Conservation (phyloP, 2,797 vertebrate genomes). For the Argentina silus region DNA sequence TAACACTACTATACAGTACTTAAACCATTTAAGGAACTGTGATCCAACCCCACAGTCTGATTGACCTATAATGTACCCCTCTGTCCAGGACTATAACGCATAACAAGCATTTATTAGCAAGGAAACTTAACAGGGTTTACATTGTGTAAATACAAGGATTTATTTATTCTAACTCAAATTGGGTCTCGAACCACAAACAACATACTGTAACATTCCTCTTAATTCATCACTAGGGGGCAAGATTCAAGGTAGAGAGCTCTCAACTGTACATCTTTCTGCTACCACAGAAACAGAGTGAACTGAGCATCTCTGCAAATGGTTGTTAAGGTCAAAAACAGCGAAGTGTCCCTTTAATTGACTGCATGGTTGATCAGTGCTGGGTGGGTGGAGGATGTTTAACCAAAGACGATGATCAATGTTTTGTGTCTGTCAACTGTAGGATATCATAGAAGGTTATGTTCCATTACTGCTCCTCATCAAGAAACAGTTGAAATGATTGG, state of each 20-base stretch:
- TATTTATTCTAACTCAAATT: slow-evolving; percentile 14
- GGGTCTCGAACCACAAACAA: slow-evolving; percentile 7
- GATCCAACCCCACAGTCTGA: not conserved
- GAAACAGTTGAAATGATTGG: not conserved
- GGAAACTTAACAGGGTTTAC: slow-evolving; percentile 6
- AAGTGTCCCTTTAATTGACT: not conserved
- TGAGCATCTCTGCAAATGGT: slow-evolving; percentile 15
- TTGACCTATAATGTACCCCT: slow-evolving; percentile 21
- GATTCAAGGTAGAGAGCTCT: slow-evolving; percentile 3
- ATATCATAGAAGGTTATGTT: slow-evolving; percentile 17
- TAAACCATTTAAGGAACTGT: slow-evolving; percentile 16
- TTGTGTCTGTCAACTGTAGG: slow-evolving; percentile 35
- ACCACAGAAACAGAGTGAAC: slow-evolving; percentile 19
- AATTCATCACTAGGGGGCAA: not conserved
- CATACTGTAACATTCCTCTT: not conserved
- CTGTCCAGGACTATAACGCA: not conserved
- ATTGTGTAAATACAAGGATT: slow-evolving; percentile 9
- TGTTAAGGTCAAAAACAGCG: not conserved
- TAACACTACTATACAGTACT: slow-evolving; percentile 9
- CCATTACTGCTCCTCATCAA: slow-evolving; percentile 7
- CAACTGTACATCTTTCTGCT: slow-evolving; percentile 2
- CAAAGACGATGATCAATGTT: slow-evolving; percentile 58
- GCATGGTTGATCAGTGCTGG: slow-evolving; percentile 17
- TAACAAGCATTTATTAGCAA: not conserved
- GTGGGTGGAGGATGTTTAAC: slow-evolving; percentile 43